Evolutionary conservation across 2,888 invertebrate genomes (phyloP), one percentile per base, ranked within the genome.

Genomic region (Melanostoma scalare): DNA sequence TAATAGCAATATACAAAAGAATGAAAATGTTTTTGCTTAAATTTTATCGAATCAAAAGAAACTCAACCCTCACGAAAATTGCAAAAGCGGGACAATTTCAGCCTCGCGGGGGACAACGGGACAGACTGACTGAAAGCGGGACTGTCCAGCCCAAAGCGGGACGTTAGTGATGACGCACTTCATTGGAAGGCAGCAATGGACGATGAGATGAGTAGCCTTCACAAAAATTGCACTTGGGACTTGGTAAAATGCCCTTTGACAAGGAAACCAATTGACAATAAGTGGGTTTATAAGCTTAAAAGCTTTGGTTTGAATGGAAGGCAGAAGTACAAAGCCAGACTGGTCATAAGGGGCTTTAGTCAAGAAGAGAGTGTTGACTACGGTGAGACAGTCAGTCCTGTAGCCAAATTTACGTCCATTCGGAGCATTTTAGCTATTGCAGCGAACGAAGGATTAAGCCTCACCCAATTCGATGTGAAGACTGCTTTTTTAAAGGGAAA

Each of bases 211-310:
- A 20, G 1, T 20, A 20, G 20, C 20, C 20, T 20, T 20, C 20
- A 48, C 10, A 10, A 6, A 48, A 48, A 48, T 48, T 8, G 30
- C 3, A 30, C 30, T 6, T 48, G 8, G 48, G 30, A 48, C 30
- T 3, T 48, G 48, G 48, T 48, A 48, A 30, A 48, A 3, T 6
- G 30, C 6, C 69, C 68, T 2, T 10, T 40, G 33, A 55, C 46
- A 31, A 31, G 8, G 31, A 68, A 67, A 6, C 10, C 67, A 5
- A 56, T 77, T 1, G 69, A 77, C 30, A 77, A 77, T 33, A 60
- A 61, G n/a, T 82, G 82, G 82, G 68, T 73, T 40, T 77, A 46
- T 9, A 82, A 48, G 30, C 20, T 42, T 4, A 58, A 58, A 42
- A 42, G 4, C n/a, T 6, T 31, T 30, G 9, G 40, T 1, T 4